Evolutionary conservation across 2,888 invertebrate genomes (phyloP).

Genomic region (Conchocele bisecta): DNA sequence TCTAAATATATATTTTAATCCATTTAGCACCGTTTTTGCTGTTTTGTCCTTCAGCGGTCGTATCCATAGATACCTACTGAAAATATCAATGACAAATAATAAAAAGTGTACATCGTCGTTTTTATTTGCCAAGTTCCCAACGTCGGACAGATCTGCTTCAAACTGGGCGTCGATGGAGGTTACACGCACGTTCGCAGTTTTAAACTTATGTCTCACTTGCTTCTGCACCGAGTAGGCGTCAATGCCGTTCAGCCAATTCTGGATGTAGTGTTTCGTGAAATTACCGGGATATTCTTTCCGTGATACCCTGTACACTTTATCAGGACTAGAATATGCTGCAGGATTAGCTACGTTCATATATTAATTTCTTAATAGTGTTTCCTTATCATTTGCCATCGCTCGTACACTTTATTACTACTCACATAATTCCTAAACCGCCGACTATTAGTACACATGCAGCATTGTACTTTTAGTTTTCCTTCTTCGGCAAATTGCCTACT

Average conservation of each 20-base stretch:
- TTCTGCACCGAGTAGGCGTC: conserved; percentile 13
- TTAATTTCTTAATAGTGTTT: background rate
- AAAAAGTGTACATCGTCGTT: background rate
- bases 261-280: background rate
- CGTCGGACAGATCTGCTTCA: background rate
- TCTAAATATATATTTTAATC: conserved; percentile 4
- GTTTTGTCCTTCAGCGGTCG: conserved; percentile 12
- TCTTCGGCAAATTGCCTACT: no score
- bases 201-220: conserved; percentile 1
- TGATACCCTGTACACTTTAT: background rate
- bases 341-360: conserved; percentile 1
- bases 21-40: background rate
- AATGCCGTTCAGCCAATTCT: conserved; percentile 4
- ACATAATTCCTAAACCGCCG: no score
- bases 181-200: conserved; percentile 10
- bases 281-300: background rate
- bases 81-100: conserved; percentile 8
- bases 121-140: background rate
- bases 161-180: background rate
- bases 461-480: no score
- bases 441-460: no score
- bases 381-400: background rate
- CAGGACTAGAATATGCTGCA: conserved; percentile 8
- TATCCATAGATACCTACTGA: conserved; percentile 2
- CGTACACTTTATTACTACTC: no score